Evolutionary conservation across 2,113 vertebrate genomes (phyloP).

Genomic region (Shinisaurus crocodilurus): DNA sequence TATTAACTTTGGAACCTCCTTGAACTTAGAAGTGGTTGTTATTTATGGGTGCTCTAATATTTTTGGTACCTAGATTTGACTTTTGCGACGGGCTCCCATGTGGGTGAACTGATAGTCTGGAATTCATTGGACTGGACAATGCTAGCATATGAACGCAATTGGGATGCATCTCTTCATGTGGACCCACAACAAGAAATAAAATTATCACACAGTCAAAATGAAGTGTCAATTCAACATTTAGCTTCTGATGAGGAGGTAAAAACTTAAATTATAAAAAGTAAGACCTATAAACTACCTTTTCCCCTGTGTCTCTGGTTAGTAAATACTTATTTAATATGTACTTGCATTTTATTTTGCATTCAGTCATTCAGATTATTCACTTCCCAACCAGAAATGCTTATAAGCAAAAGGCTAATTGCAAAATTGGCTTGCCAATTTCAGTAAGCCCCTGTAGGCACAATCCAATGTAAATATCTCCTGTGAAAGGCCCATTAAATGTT

Average conservation of each 20-base stretch:
- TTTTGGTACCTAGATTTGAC: conserved; percentile 73
- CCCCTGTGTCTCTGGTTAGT: background rate
- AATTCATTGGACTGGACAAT: conserved; percentile 87
- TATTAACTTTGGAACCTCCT: background rate
- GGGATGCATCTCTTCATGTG: conserved; percentile 81
- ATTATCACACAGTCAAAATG: conserved; percentile 85
- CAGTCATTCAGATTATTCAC: background rate
- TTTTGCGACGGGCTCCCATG: conserved; percentile 91
- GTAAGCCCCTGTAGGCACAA: background rate
- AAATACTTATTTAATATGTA: background rate
- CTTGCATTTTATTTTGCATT: background rate
- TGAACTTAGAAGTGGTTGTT: background rate
- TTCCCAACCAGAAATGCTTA: background rate
- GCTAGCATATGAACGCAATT: conserved; percentile 84
- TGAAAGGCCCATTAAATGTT: background rate
- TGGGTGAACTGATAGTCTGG: conserved; percentile 94
- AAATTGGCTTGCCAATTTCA: background rate
- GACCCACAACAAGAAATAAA: conserved; percentile 85
- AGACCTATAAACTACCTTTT: background rate
- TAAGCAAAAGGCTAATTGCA: background rate
- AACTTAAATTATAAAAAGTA: conserved; percentile 14
- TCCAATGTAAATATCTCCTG: background rate
- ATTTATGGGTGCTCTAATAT: background rate
- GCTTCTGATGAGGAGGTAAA: conserved; percentile 88
- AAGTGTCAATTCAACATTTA: conserved; percentile 90